Base-by-base conservation (phyloP, 2,888 invertebrate species). In the Drosophila pegasa region DNA sequence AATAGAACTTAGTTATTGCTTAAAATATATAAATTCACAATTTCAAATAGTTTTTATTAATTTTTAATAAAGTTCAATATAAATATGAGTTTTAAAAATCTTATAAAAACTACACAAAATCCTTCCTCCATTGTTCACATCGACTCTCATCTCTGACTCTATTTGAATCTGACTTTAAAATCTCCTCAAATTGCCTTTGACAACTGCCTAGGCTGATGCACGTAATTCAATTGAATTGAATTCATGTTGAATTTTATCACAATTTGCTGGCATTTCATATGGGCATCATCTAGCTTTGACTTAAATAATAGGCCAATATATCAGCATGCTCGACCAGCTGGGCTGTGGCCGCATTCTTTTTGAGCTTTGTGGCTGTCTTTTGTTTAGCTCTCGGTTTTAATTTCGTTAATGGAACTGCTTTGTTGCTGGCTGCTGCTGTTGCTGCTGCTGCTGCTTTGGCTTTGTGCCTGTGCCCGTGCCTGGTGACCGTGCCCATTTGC, bases 351-450 rank as follows among this genome's bases (percentile, higher is more conserved):
- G 64, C 72, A 84, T 65, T 80, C 68, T 68, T 64, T 64, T 64
- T 60, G 64, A 50, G 27, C 50, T 55, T 38, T 41, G n/a, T 9
- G 51, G 31, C 31, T 10, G 41, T 45, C 74, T 64, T 48, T 62
- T 71, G 52, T 62, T 47, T 43, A 45, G 57, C 60, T 66, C 65
- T 68, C 67, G 59, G 62, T 71, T 87, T 80, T 87, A 83, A 83
- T 83, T 83, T 88, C 43, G 72, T 71, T 88, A 83, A 83, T 83
- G 83, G 87, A 84, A 62, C 57, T 22, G 66, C 64, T 33, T 40
- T 41, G 35, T 47, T 38, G 27, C 20, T 37, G 10, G n/a, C n/a
- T 22, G 27, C 20, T 37, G 10, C 10, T 10, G n/a, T 33, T 20
- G 25, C 25, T 25, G n/a, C 8, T 16, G 33, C 33, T 38, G 2